Conservation (phyloP, 2,888 invertebrate species). For the Diaperis boleti region DNA sequence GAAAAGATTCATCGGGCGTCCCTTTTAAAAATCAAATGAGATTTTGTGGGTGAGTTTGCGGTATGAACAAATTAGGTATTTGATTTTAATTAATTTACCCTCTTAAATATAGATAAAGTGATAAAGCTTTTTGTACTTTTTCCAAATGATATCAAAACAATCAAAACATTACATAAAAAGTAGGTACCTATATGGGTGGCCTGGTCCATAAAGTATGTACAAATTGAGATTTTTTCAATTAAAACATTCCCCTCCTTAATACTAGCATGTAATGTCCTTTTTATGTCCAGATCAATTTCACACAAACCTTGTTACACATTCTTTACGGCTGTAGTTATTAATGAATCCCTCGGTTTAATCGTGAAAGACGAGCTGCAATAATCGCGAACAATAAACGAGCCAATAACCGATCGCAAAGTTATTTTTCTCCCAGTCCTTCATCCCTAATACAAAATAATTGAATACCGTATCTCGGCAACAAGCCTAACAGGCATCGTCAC, state of each 20-base stretch:
- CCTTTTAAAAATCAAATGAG: too few relatives aligned
- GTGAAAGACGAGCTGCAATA: slow-evolving; percentile 21
- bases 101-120: too few relatives aligned
- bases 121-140: too few relatives aligned
- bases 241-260: background rate
- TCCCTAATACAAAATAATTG: slow-evolving; percentile 41
- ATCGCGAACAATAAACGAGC: slow-evolving; percentile 28
- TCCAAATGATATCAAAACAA: too few relatives aligned
- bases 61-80: too few relatives aligned
- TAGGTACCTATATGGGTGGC: too few relatives aligned
- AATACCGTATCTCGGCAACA: slow-evolving; percentile 42
- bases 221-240: background rate
- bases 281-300: background rate
- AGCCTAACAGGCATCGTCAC: slow-evolving; percentile 36
- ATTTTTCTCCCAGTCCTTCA: slow-evolving; percentile 33
- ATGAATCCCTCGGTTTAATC: slow-evolving; percentile 21
- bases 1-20: too few relatives aligned
- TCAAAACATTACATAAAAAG: too few relatives aligned
- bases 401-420: slow-evolving; percentile 30
- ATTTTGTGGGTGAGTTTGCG: too few relatives aligned
- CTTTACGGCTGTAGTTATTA: slow-evolving; percentile 12
- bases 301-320: background rate
- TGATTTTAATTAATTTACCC: too few relatives aligned
- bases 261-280: background rate
- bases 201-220: too few relatives aligned